Evolutionary conservation across 2,888 invertebrate genomes (phyloP), one percentile per base, ranked within the genome.

Genomic region (Nemurella pictetii): DNA sequence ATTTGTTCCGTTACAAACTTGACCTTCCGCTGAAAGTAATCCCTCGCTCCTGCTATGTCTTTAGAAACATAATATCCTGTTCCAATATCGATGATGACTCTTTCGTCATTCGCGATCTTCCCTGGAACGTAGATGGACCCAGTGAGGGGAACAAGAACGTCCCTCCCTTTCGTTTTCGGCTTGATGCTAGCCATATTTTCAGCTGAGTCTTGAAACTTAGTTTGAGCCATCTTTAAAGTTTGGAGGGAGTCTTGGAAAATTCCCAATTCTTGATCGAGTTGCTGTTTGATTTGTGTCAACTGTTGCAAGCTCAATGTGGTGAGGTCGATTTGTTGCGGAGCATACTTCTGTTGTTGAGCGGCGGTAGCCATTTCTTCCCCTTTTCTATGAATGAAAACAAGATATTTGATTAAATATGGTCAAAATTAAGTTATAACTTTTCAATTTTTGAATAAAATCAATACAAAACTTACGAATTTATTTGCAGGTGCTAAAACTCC

Each of bases 61-160:
- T 98, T 98, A 90, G 98, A 96, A 27, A 96, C 96, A 91, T 96
- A 99, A 90, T 99, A 99, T 87, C 99, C 98, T 83, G 99, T 99
- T 83, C 99, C 99, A 89, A 99, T 95, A 90, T 99, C 99, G 87
- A 99, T 96, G 35, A 99, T 92, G 84, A 98, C 97, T 90, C 95
- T 95, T 84, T 96, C 94, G 36, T 96, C 94, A 89, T 98, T 96
- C 86, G 94, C 93, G 85, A 99, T 92, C 88, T 94, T 94, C 0
- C 99, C 99, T 74, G 97, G 96, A 75, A 99, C 98, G 91, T 99
- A 99, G 96, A 99, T 98, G 92, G 99, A 99, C 88, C 97, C 96
- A 20, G 99, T 98, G 20, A 99, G 92, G 0, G 99, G 99, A 25
- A 99, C 98, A 27, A 99, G 91, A 87, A 99, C 95, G 85, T 95